Conservation (phyloP, 2,888 invertebrate genomes). For the Euphydryas editha region DNA sequence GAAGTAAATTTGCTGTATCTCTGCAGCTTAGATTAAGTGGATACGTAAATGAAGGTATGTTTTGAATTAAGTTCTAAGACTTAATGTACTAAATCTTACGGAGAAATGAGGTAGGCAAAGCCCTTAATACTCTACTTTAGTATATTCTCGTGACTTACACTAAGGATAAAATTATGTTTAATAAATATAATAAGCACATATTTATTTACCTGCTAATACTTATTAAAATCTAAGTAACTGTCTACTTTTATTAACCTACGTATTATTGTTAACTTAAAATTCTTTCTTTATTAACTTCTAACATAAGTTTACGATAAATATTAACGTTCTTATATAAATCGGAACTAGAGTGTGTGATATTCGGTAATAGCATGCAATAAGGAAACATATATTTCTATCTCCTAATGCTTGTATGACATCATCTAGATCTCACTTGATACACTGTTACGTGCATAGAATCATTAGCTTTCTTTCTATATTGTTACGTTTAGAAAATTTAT, state of each 20-base stretch:
- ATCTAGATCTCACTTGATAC: not conserved
- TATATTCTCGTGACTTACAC: no score
- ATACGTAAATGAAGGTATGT: not conserved
- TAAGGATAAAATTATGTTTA: no score
- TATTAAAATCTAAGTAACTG: no score
- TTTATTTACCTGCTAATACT: no score
- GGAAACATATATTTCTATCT: slow-evolving; percentile 5
- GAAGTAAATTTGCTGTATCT: not conserved
- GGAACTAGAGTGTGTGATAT: slow-evolving; percentile 6
- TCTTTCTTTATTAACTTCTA: no score
- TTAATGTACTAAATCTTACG: not conserved
- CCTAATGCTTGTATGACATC: not conserved
- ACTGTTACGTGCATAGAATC: slow-evolving; percentile 26
- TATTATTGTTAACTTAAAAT: no score
- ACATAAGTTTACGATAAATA: not conserved
- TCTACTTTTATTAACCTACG: no score
- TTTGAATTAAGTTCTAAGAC: not conserved
- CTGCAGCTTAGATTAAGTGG: not conserved
- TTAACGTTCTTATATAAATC: not conserved
- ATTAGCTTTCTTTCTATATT: slow-evolving; percentile 18
- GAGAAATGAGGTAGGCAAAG: not conserved
- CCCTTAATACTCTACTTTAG: no score
- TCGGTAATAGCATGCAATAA: slow-evolving; percentile 1
- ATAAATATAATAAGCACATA: no score
- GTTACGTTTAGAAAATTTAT: not conserved